phyloP scores from a whole-genome alignment of 2,113 vertebrate species.

The Actenoides hombroni region DNA sequence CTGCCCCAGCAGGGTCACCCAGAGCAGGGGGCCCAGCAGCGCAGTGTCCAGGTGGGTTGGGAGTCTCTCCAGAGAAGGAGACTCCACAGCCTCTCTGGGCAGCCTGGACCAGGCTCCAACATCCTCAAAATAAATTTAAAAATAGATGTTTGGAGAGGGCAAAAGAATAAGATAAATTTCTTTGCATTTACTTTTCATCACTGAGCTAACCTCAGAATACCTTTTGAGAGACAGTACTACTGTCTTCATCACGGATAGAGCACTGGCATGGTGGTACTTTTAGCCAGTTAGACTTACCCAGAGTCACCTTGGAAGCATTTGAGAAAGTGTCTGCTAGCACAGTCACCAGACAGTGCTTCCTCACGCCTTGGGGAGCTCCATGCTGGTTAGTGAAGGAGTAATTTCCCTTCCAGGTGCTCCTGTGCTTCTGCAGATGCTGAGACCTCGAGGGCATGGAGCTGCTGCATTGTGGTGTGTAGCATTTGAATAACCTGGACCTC shows the following conservation, averaged over 20 bases:
- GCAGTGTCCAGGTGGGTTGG: not conserved
- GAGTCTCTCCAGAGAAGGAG: not conserved
- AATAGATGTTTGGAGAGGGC: not conserved
- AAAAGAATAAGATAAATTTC: not conserved
- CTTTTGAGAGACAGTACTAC: not conserved
- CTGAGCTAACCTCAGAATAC: not conserved
- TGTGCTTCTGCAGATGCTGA: not conserved
- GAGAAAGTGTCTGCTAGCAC: not conserved
- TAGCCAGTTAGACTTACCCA: no score
- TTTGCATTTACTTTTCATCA: not conserved
- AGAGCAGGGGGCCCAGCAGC: not conserved
- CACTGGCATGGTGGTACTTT: not conserved
- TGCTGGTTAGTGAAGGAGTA: accelerated
- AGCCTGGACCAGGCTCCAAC: not conserved
- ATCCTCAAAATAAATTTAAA: not conserved
- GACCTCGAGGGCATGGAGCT: accelerated
- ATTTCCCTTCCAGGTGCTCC: not conserved
- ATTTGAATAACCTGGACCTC: not conserved
- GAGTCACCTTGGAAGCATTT: not conserved
- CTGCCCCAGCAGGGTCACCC: not conserved
- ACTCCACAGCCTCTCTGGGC: not conserved
- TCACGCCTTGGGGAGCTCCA: accelerated
- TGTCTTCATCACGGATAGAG: not conserved
- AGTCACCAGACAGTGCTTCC: not conserved
- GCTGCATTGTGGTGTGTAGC: no score